A percentile compares a stretch with the other conserved stretches of the same genome.
Conservation (phyloP, 2,888 invertebrate species). For the Reticulitermes lucifugus region DNA sequence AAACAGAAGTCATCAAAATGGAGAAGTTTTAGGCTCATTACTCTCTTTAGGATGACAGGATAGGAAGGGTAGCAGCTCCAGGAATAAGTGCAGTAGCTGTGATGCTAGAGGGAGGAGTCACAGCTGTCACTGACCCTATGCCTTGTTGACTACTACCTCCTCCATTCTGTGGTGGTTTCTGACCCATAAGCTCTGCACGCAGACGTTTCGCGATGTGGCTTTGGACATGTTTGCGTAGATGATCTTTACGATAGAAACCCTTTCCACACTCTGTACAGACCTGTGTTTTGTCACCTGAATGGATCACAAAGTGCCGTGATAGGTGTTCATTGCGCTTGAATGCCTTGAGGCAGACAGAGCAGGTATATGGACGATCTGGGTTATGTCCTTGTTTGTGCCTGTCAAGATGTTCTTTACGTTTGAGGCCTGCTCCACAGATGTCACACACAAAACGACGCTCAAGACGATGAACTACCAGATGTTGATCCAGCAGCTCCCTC, state of each 20-base stretch:
- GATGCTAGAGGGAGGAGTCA: constrained; percentile 45
- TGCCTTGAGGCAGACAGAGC: constrained; percentile 61
- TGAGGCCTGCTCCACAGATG: constrained; percentile 55
- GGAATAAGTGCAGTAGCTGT: constrained; percentile 49
- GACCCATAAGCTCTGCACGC: constrained; percentile 44
- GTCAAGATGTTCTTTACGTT: constrained; percentile 55
- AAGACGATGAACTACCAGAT: constrained; percentile 51
- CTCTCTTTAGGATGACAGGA: constrained; percentile 44
- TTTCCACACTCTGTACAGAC: constrained; percentile 66
- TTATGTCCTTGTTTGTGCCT: constrained; percentile 55
- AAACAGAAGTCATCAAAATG: background rate
- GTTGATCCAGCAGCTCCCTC: constrained; percentile 53
- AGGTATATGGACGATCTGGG: constrained; percentile 59
- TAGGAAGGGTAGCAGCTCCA: constrained; percentile 48
- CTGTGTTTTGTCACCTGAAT: constrained; percentile 67
- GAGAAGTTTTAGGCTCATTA: background rate
- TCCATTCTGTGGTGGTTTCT: constrained; percentile 38
- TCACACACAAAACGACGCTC: constrained; percentile 56
- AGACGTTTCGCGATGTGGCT: constrained; percentile 48
- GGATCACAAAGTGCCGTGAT: constrained; percentile 67
- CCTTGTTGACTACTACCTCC: constrained; percentile 20
- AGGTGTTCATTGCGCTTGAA: constrained; percentile 68
- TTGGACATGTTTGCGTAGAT: constrained; percentile 66
- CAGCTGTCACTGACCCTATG: constrained; percentile 42
- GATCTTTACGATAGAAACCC: constrained; percentile 67